Evolutionary conservation across 2,888 invertebrate genomes (phyloP), one percentile per base, ranked within the genome.

Genomic region (Odontocolon sp.): DNA sequence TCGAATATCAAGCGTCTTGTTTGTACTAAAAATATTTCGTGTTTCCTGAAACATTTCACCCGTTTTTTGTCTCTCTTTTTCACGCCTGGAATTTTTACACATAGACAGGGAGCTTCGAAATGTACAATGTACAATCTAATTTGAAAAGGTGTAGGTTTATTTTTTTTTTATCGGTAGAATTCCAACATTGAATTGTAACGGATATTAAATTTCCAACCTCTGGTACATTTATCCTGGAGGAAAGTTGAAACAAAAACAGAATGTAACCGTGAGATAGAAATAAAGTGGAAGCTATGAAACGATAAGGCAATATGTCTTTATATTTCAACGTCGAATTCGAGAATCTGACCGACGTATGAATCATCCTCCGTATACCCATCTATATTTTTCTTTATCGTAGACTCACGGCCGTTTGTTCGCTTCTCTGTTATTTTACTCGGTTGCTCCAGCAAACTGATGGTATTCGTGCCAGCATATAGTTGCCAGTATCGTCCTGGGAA

Each of bases 381-480:
- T 63, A 54, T 54, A 54, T 68, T 33, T 68, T 40, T 57, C 36
- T 63, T 31, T 45, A 36, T 63, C n/a, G 40, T 14, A 2, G 18
- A 40, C 28, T 36, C 6, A 9, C 45, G 54, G 42, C 11, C 9
- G 50, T 33, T 16, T 16, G 18, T 36, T 6, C 42, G 14, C 61
- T 50, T 64, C 31, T n/a, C 9, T 45, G 56, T 67, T 67, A 67
- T 67, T 67, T 56, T 23, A 14, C 67, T 67, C 23, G 42, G 11
- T n/a, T 38, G 31, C 52, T 18, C 28, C 42, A 36, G 70, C 54
- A 47, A 40, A 71, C 63, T 56, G 42, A 71, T 56, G 64, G 71
- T 38, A 6, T 56, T 64, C 63, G 42, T 18, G 68, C n/a, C n/a
- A 23, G 33, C 36, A 42, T 56, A 56, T 47, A 54, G 47, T 4